These are phyloP conservation scores for Hydrolagus colliei DNA, from an alignment of 2,797 vertebrate genomes.

Conservation along the genomic window DNA sequence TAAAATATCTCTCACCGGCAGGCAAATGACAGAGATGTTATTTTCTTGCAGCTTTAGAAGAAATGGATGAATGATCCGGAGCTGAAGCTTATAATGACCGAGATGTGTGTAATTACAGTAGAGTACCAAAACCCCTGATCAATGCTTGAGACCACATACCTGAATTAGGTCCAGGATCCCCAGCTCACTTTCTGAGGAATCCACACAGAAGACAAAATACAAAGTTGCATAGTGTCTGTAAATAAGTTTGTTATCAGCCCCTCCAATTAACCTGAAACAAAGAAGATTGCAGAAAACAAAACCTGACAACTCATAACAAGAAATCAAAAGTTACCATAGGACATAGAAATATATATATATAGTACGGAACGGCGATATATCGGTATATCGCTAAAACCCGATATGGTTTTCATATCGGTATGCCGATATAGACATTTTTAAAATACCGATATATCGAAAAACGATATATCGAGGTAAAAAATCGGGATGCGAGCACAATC, in stretches of 20 bases:
- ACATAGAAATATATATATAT: neutral
- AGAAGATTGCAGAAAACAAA: neutral
- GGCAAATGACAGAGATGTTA: neutral
- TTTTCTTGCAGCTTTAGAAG: neutral
- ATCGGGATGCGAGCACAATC: too few species aligned
- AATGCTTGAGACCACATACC: conserved; percentile 58
- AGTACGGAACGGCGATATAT: too few species aligned
- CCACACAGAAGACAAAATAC: conserved; percentile 98
- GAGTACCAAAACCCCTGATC: neutral
- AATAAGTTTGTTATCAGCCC: conserved; percentile 96
- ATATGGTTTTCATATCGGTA: too few species aligned
- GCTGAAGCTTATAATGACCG: neutral
- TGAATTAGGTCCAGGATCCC: conserved; percentile 98
- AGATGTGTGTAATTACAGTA: neutral
- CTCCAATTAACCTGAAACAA: conserved; percentile 73
- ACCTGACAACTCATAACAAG: neutral
- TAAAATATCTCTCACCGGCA: neutral
- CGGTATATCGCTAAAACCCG: too few species aligned
- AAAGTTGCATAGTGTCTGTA: conserved; percentile 95
- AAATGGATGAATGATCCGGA: neutral
- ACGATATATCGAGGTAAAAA: too few species aligned
- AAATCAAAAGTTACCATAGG: neutral
- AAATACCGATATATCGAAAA: too few species aligned
- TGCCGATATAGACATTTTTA: too few species aligned
- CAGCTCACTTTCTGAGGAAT: conserved; percentile 95